Percentiles rank a stretch among this genome's conserved stretches.
phyloP scores from a whole-genome alignment of 2,113 vertebrate species.

The Herpetotheres cachinnans region DNA sequence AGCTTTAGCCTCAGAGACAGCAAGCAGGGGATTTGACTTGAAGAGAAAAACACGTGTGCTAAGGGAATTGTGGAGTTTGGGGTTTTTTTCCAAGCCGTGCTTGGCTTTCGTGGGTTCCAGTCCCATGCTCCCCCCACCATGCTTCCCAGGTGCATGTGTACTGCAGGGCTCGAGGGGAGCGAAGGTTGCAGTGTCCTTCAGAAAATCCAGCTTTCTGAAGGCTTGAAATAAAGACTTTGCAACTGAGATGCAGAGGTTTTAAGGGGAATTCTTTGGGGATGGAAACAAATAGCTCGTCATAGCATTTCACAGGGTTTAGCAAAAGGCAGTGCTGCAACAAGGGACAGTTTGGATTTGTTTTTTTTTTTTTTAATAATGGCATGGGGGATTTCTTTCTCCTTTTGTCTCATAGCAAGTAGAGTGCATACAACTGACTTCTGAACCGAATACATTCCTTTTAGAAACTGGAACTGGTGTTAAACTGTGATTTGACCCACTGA shows the following conservation, averaged over 20 bases:
- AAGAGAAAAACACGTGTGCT: constrained; percentile 4
- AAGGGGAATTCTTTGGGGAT: constrained; percentile 8
- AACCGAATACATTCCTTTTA: not conserved
- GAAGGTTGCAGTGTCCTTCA: not conserved
- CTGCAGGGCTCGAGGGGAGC: not conserved
- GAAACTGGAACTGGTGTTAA: not conserved
- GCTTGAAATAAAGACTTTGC: constrained; percentile 2
- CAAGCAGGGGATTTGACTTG: not conserved
- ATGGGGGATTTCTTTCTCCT: not conserved
- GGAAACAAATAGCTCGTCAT: not conserved
- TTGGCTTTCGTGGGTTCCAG: not conserved
- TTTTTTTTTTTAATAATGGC: not conserved
- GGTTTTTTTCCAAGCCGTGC: not conserved
- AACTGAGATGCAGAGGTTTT: not conserved
- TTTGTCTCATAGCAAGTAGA: not conserved
- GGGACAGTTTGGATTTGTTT: not conserved
- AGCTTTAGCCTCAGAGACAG: not conserved
- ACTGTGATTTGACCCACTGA: not conserved
- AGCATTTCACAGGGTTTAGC: not conserved
- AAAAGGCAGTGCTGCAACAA: not conserved
- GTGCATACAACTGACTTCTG: not conserved
- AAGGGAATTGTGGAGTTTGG: not conserved
- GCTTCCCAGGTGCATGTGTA: not conserved
- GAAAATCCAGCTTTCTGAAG: not conserved
- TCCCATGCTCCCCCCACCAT: fast-evolving